Evolutionary conservation across 2,888 invertebrate species (phyloP).

Genomic region (Anoplius nigerrimus): DNA sequence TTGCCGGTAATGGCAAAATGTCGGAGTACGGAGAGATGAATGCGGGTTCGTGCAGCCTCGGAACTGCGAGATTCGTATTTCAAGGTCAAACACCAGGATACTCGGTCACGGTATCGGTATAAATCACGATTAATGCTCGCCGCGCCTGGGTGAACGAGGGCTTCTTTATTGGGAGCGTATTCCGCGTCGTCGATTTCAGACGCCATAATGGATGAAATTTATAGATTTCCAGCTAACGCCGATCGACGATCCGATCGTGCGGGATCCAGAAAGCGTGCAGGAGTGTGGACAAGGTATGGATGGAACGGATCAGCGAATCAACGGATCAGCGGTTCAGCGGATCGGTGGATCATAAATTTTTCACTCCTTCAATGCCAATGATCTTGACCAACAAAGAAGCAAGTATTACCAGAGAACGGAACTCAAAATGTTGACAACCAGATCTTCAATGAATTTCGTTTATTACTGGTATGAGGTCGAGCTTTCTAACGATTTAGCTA

Average conservation of each 20-base stretch:
- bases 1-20: neutral
- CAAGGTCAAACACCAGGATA: conserved; percentile 32
- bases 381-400: too few species aligned
- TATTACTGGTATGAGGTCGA: too few species aligned
- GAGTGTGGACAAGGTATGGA: too few species aligned
- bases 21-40: neutral
- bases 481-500: too few species aligned
- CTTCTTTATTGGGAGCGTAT: conserved; percentile 6
- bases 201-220: conserved; percentile 18
- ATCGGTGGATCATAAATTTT: too few species aligned
- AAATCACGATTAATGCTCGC: conserved; percentile 33
- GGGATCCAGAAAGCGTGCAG: too few species aligned
- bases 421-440: too few species aligned
- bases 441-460: too few species aligned
- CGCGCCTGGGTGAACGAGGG: neutral
- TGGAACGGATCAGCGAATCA: too few species aligned
- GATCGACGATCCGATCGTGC: neutral
- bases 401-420: too few species aligned
- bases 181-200: neutral
- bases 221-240: conserved; percentile 15
- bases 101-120: conserved; percentile 25
- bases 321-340: too few species aligned
- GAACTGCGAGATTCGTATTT: conserved; percentile 24
- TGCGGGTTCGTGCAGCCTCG: conserved; percentile 1
- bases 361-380: too few species aligned